Conservation (phyloP, 2,797 vertebrate species). For the Podargus strigoides region DNA sequence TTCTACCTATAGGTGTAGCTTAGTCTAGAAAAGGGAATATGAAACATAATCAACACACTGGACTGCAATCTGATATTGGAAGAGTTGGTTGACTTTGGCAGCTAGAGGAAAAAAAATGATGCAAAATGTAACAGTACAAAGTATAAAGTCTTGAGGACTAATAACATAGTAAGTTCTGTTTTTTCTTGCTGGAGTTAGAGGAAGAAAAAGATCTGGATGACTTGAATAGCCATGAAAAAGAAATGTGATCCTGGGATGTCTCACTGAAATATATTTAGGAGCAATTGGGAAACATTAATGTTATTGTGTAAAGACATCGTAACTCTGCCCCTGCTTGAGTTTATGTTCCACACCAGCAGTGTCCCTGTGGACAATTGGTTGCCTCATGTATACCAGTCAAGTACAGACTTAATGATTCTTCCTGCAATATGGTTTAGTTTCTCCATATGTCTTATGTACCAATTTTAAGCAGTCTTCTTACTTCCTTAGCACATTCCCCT, state of each 20-base stretch:
- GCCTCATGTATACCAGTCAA: background rate
- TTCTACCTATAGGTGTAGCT: background rate
- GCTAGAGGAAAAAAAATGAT: background rate
- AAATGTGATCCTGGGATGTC: background rate
- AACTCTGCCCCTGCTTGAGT: background rate
- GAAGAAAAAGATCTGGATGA: background rate
- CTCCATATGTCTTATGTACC: fast-evolving
- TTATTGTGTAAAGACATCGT: background rate
- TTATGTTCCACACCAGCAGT: background rate
- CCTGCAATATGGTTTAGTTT: background rate
- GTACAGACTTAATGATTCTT: background rate
- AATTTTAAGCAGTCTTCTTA: background rate
- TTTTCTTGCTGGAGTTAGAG: background rate
- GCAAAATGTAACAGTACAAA: background rate
- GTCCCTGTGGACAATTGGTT: background rate
- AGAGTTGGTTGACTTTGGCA: background rate
- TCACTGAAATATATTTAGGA: background rate
- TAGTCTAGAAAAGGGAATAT: background rate
- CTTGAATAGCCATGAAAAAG: background rate
- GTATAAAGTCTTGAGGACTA: background rate
- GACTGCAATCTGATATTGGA: background rate
- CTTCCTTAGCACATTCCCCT: background rate
- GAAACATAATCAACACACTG: fast-evolving
- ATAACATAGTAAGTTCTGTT: background rate
- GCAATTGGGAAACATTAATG: background rate